Base-by-base conservation (phyloP, 2,113 vertebrate species). In the Rhinoptilus africanus region DNA sequence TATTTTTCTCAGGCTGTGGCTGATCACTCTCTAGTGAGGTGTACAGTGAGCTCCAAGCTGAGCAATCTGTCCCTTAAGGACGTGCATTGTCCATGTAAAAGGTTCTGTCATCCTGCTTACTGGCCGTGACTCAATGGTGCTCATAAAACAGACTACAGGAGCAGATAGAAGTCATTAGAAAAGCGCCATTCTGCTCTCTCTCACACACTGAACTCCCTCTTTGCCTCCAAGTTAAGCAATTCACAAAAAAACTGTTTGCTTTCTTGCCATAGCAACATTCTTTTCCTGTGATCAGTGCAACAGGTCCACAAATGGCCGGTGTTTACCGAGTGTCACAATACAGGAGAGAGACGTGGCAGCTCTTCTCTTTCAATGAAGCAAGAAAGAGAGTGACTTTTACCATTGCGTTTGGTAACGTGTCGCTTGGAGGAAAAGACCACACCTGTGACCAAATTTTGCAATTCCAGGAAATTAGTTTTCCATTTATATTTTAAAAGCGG, bases 201-300 rank as follows among this genome's bases (percentile, higher is more conserved):
- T 80, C 4, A 19, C 47, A 91, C 20, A 34, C 41, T 76, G 62
- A 94, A 88, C 39, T 88, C 78, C 34, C 23, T 82, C 62, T 68
- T 78, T 62, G 57, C 24, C 34, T 79, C 81, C 13, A 51, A 87
- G 54, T 96, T 93, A 88, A 94, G 96, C 72, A 96, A 95, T 77
- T 88, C 68, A 81, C 47, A 90, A 48, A 82, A 87, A 34, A 86
- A 34, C 14, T 59, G 68, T 91, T 90, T 94, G 72, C 69, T 93
- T 90, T 88, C 74, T 85, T 85, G 59, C 64, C 82, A 93, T 34
- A 80, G 88, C 37, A 90, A 96, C 90, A 71, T 76, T 77, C 50
- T 74, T 90, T 67, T 90, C 85, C 90, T 63, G 53, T 66, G 57
- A 85, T 88, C 63, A 26, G 18, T 59, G 60, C 37, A 41, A 75